Evolutionary conservation across 64 coral and sea anemone genomes (phyloP).

Genomic region (Anthopleura sola): DNA sequence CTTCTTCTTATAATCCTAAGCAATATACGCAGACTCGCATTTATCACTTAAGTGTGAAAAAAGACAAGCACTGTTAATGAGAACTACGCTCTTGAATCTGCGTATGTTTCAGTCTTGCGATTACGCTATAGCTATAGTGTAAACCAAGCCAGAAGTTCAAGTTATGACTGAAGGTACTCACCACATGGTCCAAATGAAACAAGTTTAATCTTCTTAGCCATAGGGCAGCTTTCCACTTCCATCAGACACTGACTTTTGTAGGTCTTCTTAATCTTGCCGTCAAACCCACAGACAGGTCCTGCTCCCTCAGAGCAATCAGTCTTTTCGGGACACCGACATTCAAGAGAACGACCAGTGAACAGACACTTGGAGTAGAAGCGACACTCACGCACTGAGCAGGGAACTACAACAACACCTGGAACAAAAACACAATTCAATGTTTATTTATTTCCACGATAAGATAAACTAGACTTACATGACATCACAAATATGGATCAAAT

Average conservation of each 20-base stretch:
- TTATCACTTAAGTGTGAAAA: too few species aligned
- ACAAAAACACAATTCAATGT: neutral
- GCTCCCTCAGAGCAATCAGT: constrained; percentile 36
- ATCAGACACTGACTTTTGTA: constrained; percentile 35
- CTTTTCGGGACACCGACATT: constrained; percentile 75
- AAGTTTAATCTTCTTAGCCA: constrained; percentile 20
- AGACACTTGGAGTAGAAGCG: constrained; percentile 50
- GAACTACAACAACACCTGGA: constrained; percentile 49
- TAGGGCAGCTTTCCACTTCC: constrained; percentile 40
- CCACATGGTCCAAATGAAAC: constrained; percentile 29
- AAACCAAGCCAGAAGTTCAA: neutral
- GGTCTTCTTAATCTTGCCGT: constrained; percentile 29
- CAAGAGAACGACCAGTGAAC: constrained; percentile 49
- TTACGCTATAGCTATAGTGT: too few species aligned
- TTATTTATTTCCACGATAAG: neutral
- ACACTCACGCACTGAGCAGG: constrained; percentile 70
- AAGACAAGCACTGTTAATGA: too few species aligned
- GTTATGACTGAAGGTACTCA: constrained; percentile 1
- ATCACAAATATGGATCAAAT: neutral
- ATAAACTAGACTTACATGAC: too few species aligned
- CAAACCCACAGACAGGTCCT: constrained; percentile 34
- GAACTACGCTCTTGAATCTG: too few species aligned
- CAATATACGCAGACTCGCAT: too few species aligned
- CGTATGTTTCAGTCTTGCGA: too few species aligned
- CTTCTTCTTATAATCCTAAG: too few species aligned